Evolutionary conservation across 2,797 vertebrate genomes (phyloP).

Genomic region (Nannoperca australis): DNA sequence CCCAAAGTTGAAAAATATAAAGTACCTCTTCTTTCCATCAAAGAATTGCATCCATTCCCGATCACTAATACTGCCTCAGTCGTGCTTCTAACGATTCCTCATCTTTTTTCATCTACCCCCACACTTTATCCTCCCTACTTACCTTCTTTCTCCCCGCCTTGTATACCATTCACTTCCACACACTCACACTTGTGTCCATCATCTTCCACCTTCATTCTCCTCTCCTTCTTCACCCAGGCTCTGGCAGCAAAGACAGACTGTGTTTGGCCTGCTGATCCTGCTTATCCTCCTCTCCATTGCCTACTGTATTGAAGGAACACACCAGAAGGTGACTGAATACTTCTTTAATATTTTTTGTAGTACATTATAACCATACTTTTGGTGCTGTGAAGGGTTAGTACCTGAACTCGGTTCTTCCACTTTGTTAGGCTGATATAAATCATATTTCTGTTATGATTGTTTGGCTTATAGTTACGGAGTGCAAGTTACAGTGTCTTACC

Average conservation of each 20-base stretch:
- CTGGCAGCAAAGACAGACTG: conserved; percentile 66
- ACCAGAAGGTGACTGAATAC: conserved; percentile 67
- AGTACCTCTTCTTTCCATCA: background rate
- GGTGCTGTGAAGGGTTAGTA: background rate
- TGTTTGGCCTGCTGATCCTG: conserved; percentile 67
- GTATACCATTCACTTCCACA: background rate
- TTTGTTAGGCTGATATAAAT: background rate
- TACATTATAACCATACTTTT: background rate
- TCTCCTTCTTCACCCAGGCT: conserved; percentile 57
- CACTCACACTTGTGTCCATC: background rate
- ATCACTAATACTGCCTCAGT: conserved; percentile 9
- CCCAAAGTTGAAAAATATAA: conserved; percentile 19
- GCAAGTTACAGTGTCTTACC: background rate
- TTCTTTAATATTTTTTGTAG: conserved; percentile 10
- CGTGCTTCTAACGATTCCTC: conserved; percentile 7
- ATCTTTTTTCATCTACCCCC: conserved; percentile 3
- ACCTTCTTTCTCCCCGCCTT: background rate
- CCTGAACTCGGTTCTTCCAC: background rate
- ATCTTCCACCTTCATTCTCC: conserved; percentile 23
- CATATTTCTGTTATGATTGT: background rate
- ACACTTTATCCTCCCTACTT: background rate
- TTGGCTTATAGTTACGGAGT: background rate
- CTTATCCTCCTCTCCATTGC: conserved; percentile 61
- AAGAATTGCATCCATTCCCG: conserved; percentile 3
- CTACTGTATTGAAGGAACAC: conserved; percentile 67